A percentile compares a stretch with the other conserved stretches of the same genome.
Conservation (phyloP, 1,140 invertebrate genomes). For the Caenorhabditis inopinata region DNA sequence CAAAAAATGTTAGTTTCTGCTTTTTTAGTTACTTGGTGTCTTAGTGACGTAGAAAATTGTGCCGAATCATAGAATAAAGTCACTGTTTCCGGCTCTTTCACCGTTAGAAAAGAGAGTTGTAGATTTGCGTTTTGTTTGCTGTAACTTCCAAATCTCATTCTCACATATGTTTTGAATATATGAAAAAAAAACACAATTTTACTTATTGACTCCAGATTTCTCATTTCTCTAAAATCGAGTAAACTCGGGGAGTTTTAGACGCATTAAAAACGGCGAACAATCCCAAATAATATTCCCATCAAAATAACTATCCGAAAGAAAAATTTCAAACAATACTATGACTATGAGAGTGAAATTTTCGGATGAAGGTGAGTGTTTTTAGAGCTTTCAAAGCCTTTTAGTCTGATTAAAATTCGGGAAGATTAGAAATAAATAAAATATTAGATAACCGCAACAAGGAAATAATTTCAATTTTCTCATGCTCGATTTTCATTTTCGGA, state of each 20-base stretch:
- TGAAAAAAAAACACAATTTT: neutral
- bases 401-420: neutral
- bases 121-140: too few relatives aligned
- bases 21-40: neutral
- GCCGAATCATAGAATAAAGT: neutral
- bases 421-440: neutral
- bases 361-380: neutral
- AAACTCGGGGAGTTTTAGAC: neutral
- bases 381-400: neutral
- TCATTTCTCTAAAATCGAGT: neutral
- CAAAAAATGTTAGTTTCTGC: constrained; percentile 15
- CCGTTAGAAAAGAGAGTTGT: neutral
- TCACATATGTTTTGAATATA: constrained; percentile 18
- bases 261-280: too few relatives aligned
- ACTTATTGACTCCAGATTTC: constrained; percentile 27
- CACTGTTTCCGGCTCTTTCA: constrained; percentile 1
- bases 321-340: too few relatives aligned
- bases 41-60: neutral
- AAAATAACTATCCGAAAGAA: too few relatives aligned
- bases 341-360: constrained; percentile 9
- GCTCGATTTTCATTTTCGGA: too few relatives aligned
- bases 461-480: too few relatives aligned
- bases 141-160: too few relatives aligned
- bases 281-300: too few relatives aligned
- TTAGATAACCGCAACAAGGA: too few relatives aligned